A percentile compares a stretch with the other conserved stretches of the same genome.
Evolutionary conservation across 1,140 invertebrate species (phyloP).

Genomic region (Philotrypesis tridentata): DNA sequence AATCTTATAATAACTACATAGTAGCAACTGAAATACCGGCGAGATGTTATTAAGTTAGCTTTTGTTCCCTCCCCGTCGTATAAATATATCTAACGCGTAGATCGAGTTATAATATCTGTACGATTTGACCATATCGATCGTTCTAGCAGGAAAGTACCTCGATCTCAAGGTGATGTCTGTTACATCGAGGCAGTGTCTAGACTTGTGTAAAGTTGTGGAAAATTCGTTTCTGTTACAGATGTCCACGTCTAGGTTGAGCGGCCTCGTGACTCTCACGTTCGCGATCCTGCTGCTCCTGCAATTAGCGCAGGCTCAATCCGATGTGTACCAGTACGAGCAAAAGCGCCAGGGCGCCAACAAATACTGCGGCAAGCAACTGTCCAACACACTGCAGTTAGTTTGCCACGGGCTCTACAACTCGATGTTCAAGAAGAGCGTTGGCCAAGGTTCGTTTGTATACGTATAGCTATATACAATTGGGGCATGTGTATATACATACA

Average conservation of each 20-base stretch:
- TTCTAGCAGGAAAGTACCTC: no score
- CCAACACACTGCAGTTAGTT: slow-evolving; percentile 64
- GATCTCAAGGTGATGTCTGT: no score
- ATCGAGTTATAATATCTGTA: no score
- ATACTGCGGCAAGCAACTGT: slow-evolving; percentile 68
- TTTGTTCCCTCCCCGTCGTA: no score
- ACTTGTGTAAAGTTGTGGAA: neutral
- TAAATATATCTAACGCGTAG: no score
- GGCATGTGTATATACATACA: no score
- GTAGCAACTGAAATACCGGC: no score
- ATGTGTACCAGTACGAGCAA: slow-evolving; percentile 59
- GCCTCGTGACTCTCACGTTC: slow-evolving; percentile 58
- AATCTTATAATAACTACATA: no score
- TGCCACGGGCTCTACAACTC: slow-evolving; percentile 69
- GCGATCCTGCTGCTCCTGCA: slow-evolving; percentile 56
- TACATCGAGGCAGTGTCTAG: no score
- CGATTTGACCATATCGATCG: no score
- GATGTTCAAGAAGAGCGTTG: slow-evolving; percentile 68
- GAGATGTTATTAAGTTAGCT: no score
- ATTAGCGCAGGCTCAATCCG: slow-evolving; percentile 57
- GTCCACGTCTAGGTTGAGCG: slow-evolving; percentile 60
- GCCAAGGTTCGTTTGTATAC: slow-evolving; percentile 66
- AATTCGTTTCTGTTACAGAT: slow-evolving; percentile 61
- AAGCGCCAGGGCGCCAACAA: slow-evolving; percentile 55
- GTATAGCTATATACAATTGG: no score